Evolutionary conservation across 2,888 invertebrate species (phyloP).

Genomic region (Dasypolia templi): DNA sequence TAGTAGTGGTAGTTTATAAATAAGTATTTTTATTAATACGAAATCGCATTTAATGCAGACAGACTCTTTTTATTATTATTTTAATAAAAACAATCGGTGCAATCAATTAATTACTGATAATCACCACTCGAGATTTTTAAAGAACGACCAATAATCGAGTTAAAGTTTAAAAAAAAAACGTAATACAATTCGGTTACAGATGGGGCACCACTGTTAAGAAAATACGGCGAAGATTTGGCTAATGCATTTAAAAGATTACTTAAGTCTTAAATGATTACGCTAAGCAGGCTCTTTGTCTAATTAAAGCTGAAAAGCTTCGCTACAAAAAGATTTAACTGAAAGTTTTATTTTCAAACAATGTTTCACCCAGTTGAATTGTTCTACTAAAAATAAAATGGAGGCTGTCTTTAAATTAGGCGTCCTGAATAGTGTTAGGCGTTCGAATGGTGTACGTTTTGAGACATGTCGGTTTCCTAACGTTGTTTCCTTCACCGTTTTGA

Average conservation of each 20-base stretch:
- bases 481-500: no score
- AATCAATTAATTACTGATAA: not conserved
- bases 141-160: not conserved
- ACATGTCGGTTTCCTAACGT: no score
- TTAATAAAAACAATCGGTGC: not conserved
- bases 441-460: not conserved
- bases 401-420: no score
- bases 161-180: not conserved
- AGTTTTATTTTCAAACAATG: slow-evolving; percentile 23
- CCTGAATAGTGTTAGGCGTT: not conserved
- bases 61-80: not conserved
- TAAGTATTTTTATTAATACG: not conserved
- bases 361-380: slow-evolving; percentile 12
- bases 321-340: slow-evolving; percentile 11
- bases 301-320: slow-evolving; percentile 16
- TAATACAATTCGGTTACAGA: not conserved
- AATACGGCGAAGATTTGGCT: not conserved
- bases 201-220: not conserved
- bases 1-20: not conserved
- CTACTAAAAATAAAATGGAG: slow-evolving; percentile 3
- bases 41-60: not conserved
- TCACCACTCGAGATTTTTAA: not conserved
- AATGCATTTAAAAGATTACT: slow-evolving; percentile 11
- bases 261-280: slow-evolving; percentile 25
- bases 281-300: slow-evolving; percentile 29